These are phyloP conservation scores for Phyllotreta striolata DNA, from an alignment of 2,888 invertebrate genomes.

Conservation along the genomic window DNA sequence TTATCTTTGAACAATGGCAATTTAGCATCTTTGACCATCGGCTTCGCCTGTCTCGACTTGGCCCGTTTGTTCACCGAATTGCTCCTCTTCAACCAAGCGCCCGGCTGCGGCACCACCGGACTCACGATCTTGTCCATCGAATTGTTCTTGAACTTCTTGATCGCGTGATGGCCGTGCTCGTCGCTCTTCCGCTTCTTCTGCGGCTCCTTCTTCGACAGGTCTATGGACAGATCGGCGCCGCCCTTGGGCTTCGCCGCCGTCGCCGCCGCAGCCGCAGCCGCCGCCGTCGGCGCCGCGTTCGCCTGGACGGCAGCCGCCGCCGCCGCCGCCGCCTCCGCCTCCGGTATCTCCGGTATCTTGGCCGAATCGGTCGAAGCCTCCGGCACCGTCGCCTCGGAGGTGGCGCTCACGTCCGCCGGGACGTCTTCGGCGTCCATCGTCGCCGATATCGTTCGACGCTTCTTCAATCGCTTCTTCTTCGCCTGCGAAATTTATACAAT, in stretches of 20 bases:
- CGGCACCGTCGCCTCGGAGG: constrained; percentile 63
- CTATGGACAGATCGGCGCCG: background rate
- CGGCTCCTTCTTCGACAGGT: constrained; percentile 17
- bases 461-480: constrained; percentile 71
- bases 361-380: constrained; percentile 58
- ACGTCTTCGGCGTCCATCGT: constrained; percentile 43
- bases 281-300: constrained; percentile 9
- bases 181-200: constrained; percentile 66
- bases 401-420: constrained; percentile 62
- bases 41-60: constrained; percentile 59
- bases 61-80: constrained; percentile 56
- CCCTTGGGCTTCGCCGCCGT: background rate
- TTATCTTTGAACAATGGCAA: constrained; percentile 77
- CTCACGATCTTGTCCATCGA: constrained; percentile 89
- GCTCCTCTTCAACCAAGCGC: constrained; percentile 76
- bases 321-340: background rate
- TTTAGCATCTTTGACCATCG: constrained; percentile 50
- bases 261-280: background rate
- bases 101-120: constrained; percentile 90
- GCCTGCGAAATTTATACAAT: constrained; percentile 49
- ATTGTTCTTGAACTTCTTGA: constrained; percentile 72
- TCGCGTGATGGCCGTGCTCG: constrained; percentile 62
- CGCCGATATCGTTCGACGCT: constrained; percentile 66
- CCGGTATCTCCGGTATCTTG: constrained; percentile 57
- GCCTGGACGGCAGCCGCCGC: background rate